phyloP scores from a whole-genome alignment of 2,888 invertebrate species.

The Drosophila sordidula region DNA sequence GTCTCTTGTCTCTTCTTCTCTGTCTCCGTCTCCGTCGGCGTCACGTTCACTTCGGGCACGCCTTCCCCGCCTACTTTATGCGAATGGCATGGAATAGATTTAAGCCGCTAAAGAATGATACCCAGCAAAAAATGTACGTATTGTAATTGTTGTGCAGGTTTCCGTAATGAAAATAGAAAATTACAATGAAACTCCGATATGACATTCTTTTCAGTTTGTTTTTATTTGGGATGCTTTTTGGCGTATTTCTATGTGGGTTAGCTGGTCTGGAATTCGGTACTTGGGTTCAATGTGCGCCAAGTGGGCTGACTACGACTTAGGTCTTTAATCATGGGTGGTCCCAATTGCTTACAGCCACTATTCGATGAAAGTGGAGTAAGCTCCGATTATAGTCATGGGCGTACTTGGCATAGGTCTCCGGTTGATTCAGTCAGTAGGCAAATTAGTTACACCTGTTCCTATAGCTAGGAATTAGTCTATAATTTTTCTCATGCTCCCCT shows the following conservation, averaged over 20 bases:
- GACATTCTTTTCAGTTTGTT: conserved; percentile 27
- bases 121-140: conserved; percentile 68
- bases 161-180: conserved; percentile 76
- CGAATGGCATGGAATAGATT: conserved; percentile 51
- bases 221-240: conserved; percentile 9
- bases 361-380: conserved; percentile 28
- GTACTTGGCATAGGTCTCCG: conserved; percentile 4
- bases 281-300: conserved; percentile 70
- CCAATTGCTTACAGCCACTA: conserved; percentile 7
- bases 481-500: conserved; percentile 45
- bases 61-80: conserved; percentile 13
- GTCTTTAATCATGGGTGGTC: conserved; percentile 45
- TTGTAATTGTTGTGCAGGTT: conserved; percentile 44
- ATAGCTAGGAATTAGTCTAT: conserved; percentile 50
- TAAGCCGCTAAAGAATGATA: conserved; percentile 75
- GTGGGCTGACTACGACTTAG: conserved; percentile 21
- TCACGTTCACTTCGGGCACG: conserved; percentile 63
- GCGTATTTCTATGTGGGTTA: conserved; percentile 58
- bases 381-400: conserved; percentile 16
- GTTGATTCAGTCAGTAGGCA: background rate
- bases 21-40: conserved; percentile 12
- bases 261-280: conserved; percentile 58
- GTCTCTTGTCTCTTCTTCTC: conserved; percentile 1
- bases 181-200: conserved; percentile 42
- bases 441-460: conserved; percentile 37